These are phyloP conservation scores for Pollenia griseotomentosa DNA, from an alignment of 2,888 invertebrate genomes.

Conservation along the genomic window DNA sequence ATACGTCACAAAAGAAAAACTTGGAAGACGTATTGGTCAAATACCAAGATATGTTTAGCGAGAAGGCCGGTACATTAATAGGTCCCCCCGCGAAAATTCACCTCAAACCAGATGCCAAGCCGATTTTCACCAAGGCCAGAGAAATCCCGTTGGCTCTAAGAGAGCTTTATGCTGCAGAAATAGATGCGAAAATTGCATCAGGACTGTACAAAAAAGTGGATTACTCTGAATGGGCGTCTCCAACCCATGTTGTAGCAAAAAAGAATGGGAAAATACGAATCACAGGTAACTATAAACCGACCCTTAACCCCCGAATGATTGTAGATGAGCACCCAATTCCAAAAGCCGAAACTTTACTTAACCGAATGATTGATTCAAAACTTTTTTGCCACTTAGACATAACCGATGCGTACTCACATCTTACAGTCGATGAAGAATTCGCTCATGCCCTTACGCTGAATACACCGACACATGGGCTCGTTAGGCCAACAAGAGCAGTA, in stretches of 20 bases:
- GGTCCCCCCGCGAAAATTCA: constrained; percentile 28
- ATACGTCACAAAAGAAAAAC: too few species aligned
- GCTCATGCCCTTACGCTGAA: constrained; percentile 54
- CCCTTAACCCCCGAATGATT: constrained; percentile 58
- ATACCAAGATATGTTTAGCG: background rate
- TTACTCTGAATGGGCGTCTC: constrained; percentile 56
- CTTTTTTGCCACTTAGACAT: too few species aligned
- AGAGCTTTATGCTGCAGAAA: background rate
- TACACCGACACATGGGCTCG: too few species aligned
- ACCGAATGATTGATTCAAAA: too few species aligned
- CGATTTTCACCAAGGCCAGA: constrained; percentile 39
- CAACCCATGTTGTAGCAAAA: constrained; percentile 57
- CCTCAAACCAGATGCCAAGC: constrained; percentile 12
- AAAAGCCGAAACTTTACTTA: too few species aligned
- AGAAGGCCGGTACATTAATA: constrained; percentile 8
- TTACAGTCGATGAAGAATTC: constrained; percentile 40
- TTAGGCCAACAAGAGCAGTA: too few species aligned
- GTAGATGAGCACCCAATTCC: constrained; percentile 30
- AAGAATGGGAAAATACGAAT: constrained; percentile 48
- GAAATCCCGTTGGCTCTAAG: constrained; percentile 47
- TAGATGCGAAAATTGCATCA: background rate
- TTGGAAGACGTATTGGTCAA: too few species aligned
- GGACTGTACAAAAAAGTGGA: constrained; percentile 60
- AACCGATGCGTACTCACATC: too few species aligned
- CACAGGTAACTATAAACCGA: constrained; percentile 66